A percentile compares a stretch with the other conserved stretches of the same genome.
These are phyloP conservation scores for Harlomillsia oculata DNA, from an alignment of 1,140 invertebrate species.

Conservation along the genomic window DNA sequence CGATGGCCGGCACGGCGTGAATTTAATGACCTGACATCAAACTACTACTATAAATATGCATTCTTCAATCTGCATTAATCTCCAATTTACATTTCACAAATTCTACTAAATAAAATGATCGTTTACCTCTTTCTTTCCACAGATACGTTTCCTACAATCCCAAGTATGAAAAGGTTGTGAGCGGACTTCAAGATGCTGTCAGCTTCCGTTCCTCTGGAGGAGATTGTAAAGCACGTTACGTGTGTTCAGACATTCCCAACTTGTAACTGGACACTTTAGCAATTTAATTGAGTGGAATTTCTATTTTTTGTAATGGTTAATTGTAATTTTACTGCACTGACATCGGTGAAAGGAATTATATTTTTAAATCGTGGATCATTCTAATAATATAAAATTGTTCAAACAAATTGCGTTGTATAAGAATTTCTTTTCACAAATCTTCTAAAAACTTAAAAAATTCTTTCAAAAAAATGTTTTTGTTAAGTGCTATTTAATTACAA, in stretches of 20 bases:
- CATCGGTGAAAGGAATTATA: not conserved
- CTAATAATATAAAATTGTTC: not conserved
- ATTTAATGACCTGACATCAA: no score
- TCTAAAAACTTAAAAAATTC: slow-evolving; percentile 4
- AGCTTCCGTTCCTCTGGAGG: slow-evolving; percentile 35
- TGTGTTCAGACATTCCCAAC: slow-evolving; percentile 32
- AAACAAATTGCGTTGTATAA: not conserved
- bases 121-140: slow-evolving; percentile 20
- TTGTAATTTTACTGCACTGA: slow-evolving; percentile 10
- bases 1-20: no score
- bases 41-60: no score
- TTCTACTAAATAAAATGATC: no score
- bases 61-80: no score
- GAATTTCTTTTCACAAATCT: not conserved
- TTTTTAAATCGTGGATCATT: slow-evolving; percentile 6
- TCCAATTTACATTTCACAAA: no score
- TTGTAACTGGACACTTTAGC: slow-evolving; percentile 19
- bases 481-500: no score
- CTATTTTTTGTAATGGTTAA: slow-evolving; percentile 1
- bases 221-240: slow-evolving; percentile 34
- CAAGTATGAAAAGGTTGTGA: slow-evolving; percentile 37
- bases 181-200: slow-evolving; percentile 37
- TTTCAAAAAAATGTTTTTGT: no score
- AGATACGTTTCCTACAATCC: slow-evolving; percentile 36
- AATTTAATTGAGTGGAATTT: not conserved